These are phyloP conservation scores for Drosophila truncata DNA, from an alignment of 1,140 invertebrate species.

Conservation along the genomic window DNA sequence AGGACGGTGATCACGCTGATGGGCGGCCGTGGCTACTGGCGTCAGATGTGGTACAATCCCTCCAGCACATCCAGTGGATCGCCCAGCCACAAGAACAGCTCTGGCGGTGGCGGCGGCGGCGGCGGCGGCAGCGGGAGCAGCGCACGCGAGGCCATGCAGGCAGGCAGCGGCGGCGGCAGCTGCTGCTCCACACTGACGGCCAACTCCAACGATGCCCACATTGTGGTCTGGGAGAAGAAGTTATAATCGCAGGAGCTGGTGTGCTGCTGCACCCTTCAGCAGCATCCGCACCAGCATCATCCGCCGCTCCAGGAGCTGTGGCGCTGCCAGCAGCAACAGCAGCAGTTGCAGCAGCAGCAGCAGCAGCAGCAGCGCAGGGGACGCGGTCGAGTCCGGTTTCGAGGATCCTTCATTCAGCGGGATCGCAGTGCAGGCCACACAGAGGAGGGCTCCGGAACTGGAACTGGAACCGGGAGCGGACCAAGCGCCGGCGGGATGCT, in stretches of 20 bases:
- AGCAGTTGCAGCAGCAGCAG: conserved; percentile 17
- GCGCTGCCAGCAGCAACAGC: conserved; percentile 49
- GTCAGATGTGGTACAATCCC: conserved; percentile 88
- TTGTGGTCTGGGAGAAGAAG: conserved; percentile 96
- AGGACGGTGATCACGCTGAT: conserved; percentile 94
- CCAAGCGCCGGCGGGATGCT: conserved; percentile 36
- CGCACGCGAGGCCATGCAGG: conserved; percentile 29
- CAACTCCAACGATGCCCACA: conserved; percentile 92
- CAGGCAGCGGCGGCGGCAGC: conserved; percentile 22
- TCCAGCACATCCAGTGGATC: conserved; percentile 63
- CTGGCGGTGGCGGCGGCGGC: conserved; percentile 34
- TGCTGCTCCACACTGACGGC: conserved; percentile 85
- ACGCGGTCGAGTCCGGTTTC: conserved; percentile 72
- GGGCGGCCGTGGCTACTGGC: conserved; percentile 95
- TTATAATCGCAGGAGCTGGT: conserved; percentile 87
- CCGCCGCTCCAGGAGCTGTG: conserved; percentile 62
- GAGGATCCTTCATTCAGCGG: conserved; percentile 64
- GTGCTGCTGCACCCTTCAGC: conserved; percentile 76
- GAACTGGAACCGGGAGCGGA: not conserved
- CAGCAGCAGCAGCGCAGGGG: conserved; percentile 34
- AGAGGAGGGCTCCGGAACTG: not conserved
- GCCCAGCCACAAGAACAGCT: conserved; percentile 84
- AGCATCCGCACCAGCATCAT: conserved; percentile 71
- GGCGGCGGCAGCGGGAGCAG: conserved; percentile 13
- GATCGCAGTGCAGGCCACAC: conserved; percentile 45